Percentiles rank a stretch among this genome's conserved stretches.
These are phyloP conservation scores for Gadus chalcogrammus DNA, from an alignment of 2,113 vertebrate genomes.

Conservation along the genomic window DNA sequence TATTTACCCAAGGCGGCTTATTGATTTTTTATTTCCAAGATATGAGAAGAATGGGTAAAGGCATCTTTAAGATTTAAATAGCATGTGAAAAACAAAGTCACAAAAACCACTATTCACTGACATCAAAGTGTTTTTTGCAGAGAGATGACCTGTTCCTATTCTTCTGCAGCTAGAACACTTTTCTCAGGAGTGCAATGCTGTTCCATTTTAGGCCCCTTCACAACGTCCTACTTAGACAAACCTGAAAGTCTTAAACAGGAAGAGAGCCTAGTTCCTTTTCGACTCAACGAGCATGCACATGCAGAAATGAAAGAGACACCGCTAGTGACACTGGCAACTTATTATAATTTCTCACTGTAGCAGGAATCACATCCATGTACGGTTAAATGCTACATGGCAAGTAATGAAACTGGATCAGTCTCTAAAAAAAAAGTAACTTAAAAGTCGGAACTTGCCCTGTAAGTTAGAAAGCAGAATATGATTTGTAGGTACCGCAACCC, in stretches of 20 bases:
- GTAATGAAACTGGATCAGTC: constrained; percentile 6
- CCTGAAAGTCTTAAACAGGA: constrained; percentile 40
- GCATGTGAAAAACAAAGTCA: too few relatives aligned
- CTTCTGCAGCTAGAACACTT: constrained; percentile 35
- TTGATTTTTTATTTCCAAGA: too few relatives aligned
- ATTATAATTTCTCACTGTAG: constrained; percentile 6
- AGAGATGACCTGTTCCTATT: constrained; percentile 36
- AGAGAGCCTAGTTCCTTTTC: constrained; percentile 6
- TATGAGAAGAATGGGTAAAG: too few relatives aligned
- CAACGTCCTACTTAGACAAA: constrained; percentile 50
- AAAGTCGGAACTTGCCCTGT: constrained; percentile 28
- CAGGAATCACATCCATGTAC: neutral
- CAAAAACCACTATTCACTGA: neutral
- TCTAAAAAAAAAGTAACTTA: constrained; percentile 14
- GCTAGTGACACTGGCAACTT: neutral
- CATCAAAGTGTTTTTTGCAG: constrained; percentile 26
- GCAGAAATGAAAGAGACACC: neutral
- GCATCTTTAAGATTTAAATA: too few relatives aligned
- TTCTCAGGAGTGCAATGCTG: constrained; percentile 41
- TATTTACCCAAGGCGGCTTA: too few relatives aligned
- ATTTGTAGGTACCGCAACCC: constrained; percentile 35
- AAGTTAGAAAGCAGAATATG: constrained; percentile 46
- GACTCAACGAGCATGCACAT: neutral
- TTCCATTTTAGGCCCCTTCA: constrained; percentile 39
- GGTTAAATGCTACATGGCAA: neutral